These are phyloP conservation scores for Drosophila serrata DNA, from an alignment of 1,140 invertebrate species.

Conservation along the genomic window DNA sequence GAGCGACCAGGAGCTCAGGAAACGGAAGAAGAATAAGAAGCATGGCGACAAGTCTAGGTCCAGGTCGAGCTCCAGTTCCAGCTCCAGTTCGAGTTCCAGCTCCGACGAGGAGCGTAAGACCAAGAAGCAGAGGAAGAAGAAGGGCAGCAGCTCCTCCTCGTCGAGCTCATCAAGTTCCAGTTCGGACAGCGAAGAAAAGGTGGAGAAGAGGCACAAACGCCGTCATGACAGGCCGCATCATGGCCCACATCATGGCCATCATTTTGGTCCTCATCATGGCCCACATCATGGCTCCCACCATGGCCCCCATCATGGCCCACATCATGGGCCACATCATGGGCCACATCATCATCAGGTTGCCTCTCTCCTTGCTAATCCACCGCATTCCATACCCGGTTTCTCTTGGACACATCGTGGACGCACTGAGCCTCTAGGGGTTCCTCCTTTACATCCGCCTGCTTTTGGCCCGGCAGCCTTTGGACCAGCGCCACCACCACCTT, in stretches of 20 bases:
- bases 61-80: constrained; percentile 36
- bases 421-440: too few relatives aligned
- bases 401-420: not conserved
- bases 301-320: not conserved
- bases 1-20: constrained; percentile 1
- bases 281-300: not conserved
- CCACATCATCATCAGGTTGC: not conserved
- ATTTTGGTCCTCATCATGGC: not conserved
- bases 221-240: not conserved
- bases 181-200: constrained; percentile 24
- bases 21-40: constrained; percentile 3
- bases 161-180: constrained; percentile 40
- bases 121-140: not conserved
- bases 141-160: constrained; percentile 19
- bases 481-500: not conserved
- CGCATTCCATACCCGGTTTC: not conserved
- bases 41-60: constrained; percentile 10
- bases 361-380: too few relatives aligned
- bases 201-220: constrained; percentile 4
- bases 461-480: not conserved
- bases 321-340: not conserved
- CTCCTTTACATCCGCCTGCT: not conserved
- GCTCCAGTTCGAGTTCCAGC: constrained; percentile 15
- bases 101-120: constrained; percentile 8
- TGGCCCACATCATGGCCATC: not conserved